Conservation (phyloP, 2,888 invertebrate genomes). For the Tillus elongatus region DNA sequence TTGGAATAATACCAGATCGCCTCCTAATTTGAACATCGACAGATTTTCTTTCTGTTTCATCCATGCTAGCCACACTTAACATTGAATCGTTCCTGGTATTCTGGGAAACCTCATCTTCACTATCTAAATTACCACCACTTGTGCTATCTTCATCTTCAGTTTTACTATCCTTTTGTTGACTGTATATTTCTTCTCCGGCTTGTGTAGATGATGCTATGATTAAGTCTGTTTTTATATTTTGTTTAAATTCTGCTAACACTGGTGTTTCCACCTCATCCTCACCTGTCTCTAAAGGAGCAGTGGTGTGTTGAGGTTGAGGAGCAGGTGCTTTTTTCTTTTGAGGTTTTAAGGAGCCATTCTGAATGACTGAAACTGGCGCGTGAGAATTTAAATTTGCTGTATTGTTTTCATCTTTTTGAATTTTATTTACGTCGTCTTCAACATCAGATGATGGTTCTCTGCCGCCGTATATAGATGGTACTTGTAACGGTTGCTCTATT, state of each 20-base stretch:
- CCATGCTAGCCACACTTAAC: background rate
- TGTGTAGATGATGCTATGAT: background rate
- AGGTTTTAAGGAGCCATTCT: background rate
- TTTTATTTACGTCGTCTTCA: background rate
- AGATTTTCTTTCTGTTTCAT: background rate
- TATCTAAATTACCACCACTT: too few species aligned
- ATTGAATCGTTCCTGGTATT: background rate
- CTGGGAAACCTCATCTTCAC: conserved; percentile 3
- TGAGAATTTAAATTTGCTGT: background rate
- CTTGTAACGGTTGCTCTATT: too few species aligned
- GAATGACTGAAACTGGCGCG: background rate
- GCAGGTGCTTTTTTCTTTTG: background rate
- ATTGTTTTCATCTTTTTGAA: background rate
- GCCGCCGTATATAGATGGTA: too few species aligned
- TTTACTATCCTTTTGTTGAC: background rate
- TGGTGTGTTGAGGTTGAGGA: background rate
- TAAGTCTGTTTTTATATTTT: background rate
- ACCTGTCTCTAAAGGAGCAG: background rate
- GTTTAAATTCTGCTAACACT: too few species aligned
- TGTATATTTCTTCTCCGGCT: background rate
- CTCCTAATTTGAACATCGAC: conserved; percentile 18
- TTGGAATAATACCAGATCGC: conserved; percentile 18
- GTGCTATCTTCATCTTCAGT: too few species aligned
- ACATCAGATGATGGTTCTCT: background rate
- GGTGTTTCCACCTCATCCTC: background rate